These are phyloP conservation scores for Caradrina clavipalpis DNA, from an alignment of 2,888 invertebrate genomes.

Conservation along the genomic window DNA sequence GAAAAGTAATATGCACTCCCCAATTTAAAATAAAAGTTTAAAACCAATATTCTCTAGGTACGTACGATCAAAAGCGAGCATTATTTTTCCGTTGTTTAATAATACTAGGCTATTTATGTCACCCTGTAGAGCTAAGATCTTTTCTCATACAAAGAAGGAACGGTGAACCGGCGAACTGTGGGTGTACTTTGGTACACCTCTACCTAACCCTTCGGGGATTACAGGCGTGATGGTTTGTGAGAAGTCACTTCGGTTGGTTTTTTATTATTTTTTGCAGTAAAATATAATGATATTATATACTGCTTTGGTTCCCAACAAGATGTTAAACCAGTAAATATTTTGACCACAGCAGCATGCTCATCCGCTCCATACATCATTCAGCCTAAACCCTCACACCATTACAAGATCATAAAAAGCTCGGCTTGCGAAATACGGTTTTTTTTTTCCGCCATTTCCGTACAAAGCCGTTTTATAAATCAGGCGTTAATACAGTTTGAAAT, in stretches of 20 bases:
- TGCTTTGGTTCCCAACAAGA: not conserved
- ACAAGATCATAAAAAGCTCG: slow-evolving; percentile 70
- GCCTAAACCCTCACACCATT: slow-evolving; percentile 67
- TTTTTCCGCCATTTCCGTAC: slow-evolving; percentile 68
- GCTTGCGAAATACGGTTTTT: slow-evolving; percentile 68
- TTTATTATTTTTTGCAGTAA: too few relatives aligned
- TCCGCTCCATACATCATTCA: slow-evolving; percentile 62
- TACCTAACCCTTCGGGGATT: too few relatives aligned
- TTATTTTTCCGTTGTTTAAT: not conserved
- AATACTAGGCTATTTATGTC: too few relatives aligned
- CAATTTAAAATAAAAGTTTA: not conserved
- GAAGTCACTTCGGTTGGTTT: too few relatives aligned
- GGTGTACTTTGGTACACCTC: too few relatives aligned
- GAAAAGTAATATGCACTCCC: not conserved
- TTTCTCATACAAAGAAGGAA: too few relatives aligned
- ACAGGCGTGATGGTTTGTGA: too few relatives aligned
- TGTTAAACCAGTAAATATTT: slow-evolving; percentile 10
- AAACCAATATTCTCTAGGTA: not conserved
- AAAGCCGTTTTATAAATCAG: slow-evolving; percentile 82
- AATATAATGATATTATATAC: too few relatives aligned
- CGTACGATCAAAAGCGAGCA: not conserved
- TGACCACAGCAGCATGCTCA: slow-evolving; percentile 49
- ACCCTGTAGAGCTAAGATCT: too few relatives aligned
- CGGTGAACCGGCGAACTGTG: too few relatives aligned
- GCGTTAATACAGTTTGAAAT: slow-evolving; percentile 82